Base-by-base conservation (phyloP, 1,140 invertebrate species). In the Drosophila setifemur region DNA sequence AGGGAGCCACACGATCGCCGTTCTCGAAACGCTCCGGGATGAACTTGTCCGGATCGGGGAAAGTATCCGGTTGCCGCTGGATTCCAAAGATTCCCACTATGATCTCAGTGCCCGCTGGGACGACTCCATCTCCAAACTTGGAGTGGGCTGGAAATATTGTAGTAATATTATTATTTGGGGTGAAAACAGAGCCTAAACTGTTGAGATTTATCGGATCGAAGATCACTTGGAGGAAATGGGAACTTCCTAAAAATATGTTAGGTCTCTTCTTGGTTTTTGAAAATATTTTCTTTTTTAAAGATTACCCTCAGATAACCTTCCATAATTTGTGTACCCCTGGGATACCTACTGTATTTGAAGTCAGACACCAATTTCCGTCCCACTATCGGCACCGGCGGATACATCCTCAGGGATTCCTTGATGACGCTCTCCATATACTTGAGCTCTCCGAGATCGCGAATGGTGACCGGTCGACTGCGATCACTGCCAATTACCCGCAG, bases 371-470 rank as follows among this genome's bases (percentile, higher is more conserved):
- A 69, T 60, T 93, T 91, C 61, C 96, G 91, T 1, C 94, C 89
- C 6, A 90, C 54, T 0, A 90, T 4, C 0, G 89, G 86, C 4
- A 95, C 94, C 0, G 94, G 92, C 1, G 95, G 95, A 88, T 92
- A 95, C 8, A 95, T 74, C 29, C 95, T 91, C 8, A 95, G 79
- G 0, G 93, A 91, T 89, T 96, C 95, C 89, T 95, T 96, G 8
- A 96, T 92, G 16, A 94, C 93, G 82, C 93, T 92, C 58, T 96
- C 95, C 54, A 95, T 79, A 73, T 95, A 96, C 79, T 93, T 94
- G 43, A 96, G 73, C 31, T 94, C 90, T 11, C 85, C 91, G 1
- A 95, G 73, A 66, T 94, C 93, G 0, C 61, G 33, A 78, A 91
- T 3, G 83, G 89, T 92, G 0, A 92, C 83, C 1, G 90, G 50